Evolutionary conservation across 2,797 vertebrate species (phyloP).

Genomic region (Hapalemur alaotrensis): DNA sequence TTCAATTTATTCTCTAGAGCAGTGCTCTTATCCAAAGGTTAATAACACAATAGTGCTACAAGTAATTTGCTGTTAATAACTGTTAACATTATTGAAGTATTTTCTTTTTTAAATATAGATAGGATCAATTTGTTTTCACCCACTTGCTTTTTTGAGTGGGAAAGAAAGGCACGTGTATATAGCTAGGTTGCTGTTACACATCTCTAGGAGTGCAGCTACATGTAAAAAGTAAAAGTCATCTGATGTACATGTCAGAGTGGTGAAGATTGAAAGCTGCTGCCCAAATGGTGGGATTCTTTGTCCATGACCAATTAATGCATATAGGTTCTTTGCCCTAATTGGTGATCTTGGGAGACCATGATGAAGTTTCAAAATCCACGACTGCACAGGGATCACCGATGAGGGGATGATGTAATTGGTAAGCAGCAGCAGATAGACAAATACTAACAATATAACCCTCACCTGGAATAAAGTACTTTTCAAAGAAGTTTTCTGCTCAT

Average conservation of each 20-base stretch:
- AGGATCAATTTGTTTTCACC: neutral
- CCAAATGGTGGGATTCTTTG: neutral
- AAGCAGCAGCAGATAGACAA: neutral
- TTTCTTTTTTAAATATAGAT: neutral
- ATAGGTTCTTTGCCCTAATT: neutral
- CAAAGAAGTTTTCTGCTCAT: neutral
- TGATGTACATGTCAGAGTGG: neutral
- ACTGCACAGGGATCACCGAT: neutral
- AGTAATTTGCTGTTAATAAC: slow-evolving; percentile 19
- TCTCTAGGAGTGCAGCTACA: neutral
- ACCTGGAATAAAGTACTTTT: neutral
- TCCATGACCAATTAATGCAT: neutral
- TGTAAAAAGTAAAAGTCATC: neutral
- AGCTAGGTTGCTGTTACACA: neutral
- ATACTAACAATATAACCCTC: neutral
- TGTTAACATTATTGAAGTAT: neutral
- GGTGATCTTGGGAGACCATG: neutral
- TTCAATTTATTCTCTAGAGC: neutral
- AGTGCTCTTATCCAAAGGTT: neutral
- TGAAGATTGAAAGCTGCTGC: neutral
- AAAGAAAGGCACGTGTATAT: neutral
- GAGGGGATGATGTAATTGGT: neutral
- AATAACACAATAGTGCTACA: neutral
- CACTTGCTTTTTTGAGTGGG: neutral
- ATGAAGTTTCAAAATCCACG: neutral